Percentiles rank a stretch among this genome's conserved stretches.
Evolutionary conservation across 2,888 invertebrate species (phyloP).

Genomic region (Pyrrhia umbra): DNA sequence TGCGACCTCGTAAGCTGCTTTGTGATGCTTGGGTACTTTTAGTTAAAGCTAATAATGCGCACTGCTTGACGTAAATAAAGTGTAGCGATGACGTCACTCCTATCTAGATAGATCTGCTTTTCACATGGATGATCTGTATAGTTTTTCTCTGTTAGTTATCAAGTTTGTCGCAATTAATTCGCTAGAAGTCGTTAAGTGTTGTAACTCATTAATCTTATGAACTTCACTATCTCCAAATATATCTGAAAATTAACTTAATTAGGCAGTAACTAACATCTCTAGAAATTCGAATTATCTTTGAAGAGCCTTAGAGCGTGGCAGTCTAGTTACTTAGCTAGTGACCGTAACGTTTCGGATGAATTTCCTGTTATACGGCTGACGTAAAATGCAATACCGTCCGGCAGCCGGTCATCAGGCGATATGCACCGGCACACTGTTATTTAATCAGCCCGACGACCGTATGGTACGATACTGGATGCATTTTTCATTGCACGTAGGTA

Average conservation of each 20-base stretch:
- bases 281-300: constrained; percentile 33
- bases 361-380: constrained; percentile 29
- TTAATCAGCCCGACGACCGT: constrained; percentile 65
- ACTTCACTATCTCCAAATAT: neutral
- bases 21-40: constrained; percentile 65
- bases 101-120: neutral
- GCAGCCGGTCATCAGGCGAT: constrained; percentile 61
- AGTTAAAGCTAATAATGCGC: constrained; percentile 53
- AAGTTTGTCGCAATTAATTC: too few relatives aligned
- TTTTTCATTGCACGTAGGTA: constrained; percentile 48
- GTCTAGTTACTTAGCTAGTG: constrained; percentile 45
- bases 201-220: constrained; percentile 8
- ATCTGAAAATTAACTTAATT: constrained; percentile 18
- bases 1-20: constrained; percentile 67
- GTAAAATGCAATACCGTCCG: constrained; percentile 66
- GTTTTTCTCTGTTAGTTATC: neutral
- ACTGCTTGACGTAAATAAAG: constrained; percentile 33
- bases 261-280: constrained; percentile 21
- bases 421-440: constrained; percentile 61
- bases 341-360: constrained; percentile 45
- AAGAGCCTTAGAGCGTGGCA: constrained; percentile 15
- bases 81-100: neutral
- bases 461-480: constrained; percentile 52
- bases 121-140: neutral
- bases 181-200: neutral